These are phyloP conservation scores for Furcifer pardalis DNA, from an alignment of 2,797 vertebrate genomes.

Conservation along the genomic window DNA sequence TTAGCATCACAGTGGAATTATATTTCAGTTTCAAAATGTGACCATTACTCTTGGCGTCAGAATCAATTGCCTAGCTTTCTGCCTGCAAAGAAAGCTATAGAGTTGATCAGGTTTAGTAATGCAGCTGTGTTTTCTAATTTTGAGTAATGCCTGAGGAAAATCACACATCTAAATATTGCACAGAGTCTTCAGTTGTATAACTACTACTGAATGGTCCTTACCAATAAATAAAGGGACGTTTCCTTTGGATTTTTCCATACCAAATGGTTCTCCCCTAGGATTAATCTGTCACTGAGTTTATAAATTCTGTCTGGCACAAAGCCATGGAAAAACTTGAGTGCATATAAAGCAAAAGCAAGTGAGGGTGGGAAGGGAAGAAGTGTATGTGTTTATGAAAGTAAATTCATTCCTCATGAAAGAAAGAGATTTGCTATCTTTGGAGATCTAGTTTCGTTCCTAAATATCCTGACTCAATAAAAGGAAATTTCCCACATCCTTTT, in stretches of 20 bases:
- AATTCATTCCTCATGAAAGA: conserved; percentile 4
- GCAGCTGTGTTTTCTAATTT: conserved; percentile 70
- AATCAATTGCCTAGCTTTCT: conserved; percentile 67
- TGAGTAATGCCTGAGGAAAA: conserved; percentile 70
- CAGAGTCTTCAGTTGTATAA: conserved; percentile 55
- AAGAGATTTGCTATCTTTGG: conserved; percentile 36
- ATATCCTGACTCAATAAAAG: neutral
- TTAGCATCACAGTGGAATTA: conserved; percentile 65
- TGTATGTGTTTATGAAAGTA: neutral
- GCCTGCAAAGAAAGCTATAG: conserved; percentile 62
- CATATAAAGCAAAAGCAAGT: neutral
- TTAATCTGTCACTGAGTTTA: conserved; percentile 73
- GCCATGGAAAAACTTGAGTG: conserved; percentile 44
- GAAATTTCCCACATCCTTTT: neutral
- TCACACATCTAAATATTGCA: conserved; percentile 63
- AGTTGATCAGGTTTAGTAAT: conserved; percentile 67
- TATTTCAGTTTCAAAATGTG: conserved; percentile 61
- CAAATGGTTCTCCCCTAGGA: conserved; percentile 63
- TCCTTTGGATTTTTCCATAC: conserved; percentile 70
- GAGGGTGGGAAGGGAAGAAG: neutral
- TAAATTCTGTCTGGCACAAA: conserved; percentile 65
- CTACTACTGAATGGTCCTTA: conserved; percentile 66
- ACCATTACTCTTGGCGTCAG: conserved; percentile 68
- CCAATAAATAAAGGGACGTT: conserved; percentile 65
- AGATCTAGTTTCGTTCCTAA: conserved; percentile 53